These are phyloP conservation scores for Pachydiplax longipennis DNA, from an alignment of 2,888 invertebrate genomes.

Conservation along the genomic window DNA sequence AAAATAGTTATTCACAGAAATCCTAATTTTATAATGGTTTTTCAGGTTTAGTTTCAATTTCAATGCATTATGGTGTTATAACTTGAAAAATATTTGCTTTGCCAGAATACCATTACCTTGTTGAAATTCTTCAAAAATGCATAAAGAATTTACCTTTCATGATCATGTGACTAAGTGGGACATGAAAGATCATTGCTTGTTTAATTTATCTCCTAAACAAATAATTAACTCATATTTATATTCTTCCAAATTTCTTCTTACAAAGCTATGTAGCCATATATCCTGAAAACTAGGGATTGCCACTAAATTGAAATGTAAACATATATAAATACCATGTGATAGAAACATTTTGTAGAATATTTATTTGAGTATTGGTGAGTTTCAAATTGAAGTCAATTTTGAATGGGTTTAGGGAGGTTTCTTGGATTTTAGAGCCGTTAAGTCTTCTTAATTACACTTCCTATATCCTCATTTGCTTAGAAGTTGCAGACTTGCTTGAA, in stretches of 20 bases:
- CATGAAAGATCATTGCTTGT: not conserved
- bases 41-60: not conserved
- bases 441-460: not conserved
- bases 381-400: not conserved
- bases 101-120: no score
- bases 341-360: not conserved
- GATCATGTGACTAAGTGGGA: not conserved
- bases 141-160: not conserved
- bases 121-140: no score
- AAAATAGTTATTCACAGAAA: slow-evolving; percentile 4
- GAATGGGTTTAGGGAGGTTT: not conserved
- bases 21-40: not conserved
- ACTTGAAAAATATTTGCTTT: no score
- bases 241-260: not conserved
- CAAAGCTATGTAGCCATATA: not conserved
- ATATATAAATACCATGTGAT: not conserved
- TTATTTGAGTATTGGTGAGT: not conserved
- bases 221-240: not conserved
- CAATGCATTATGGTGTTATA: not conserved
- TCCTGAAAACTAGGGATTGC: not conserved
- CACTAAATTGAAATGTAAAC: not conserved
- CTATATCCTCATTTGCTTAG: not conserved
- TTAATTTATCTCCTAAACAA: not conserved
- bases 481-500: not conserved
- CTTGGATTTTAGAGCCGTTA: not conserved